Base-by-base conservation (phyloP, 2,113 vertebrate species). In the Antigone vipio region DNA sequence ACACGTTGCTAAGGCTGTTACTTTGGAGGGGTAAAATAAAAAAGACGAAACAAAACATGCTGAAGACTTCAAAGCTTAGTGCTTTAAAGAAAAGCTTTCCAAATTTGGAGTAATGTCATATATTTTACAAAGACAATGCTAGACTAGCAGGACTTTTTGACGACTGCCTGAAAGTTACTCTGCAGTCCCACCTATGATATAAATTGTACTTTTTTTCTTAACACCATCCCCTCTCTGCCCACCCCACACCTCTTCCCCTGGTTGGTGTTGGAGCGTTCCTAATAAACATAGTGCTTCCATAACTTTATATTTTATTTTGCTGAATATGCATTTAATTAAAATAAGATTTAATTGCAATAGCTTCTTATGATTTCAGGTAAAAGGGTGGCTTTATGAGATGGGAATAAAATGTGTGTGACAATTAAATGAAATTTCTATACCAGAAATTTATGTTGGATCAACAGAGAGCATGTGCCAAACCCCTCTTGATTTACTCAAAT, bases 181-280 rank as follows among this genome's bases (percentile, higher is more conserved):
- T 89, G 49, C 29, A 58, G 15, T 76, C 40, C 17, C 18, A 53
- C 29, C 21, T 66, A 6, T 19, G 34, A 67, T 66, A 32, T 74
- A 50, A 74, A 75, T 26, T 9, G 5, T 55, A 50, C 12, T n/a
- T 50, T 42, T 64, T 71, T 78, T 12, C 38, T 63, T 75, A n/a
- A 50, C 9, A 63, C 9, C 8, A 14, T 56, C 9, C 30, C 3
- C 4, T 29, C 40, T 81, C 9, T 84, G 15, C 4, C 17, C n/a
- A 2, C 15, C 11, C 21, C 55, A 15, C 4, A 9, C 6, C 1
- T 20, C 3, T 1, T 3, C 5, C 6, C 14, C 9, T 15, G 1
- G 10, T 3, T 85, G 62, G 16, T 44, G 27, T 50, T 69, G 49
- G n/a, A 74, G 11, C 1, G 2, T 71, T 80, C 60, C 58, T 67